Conservation (phyloP, 2,113 vertebrate species). For the Caranx melampygus region DNA sequence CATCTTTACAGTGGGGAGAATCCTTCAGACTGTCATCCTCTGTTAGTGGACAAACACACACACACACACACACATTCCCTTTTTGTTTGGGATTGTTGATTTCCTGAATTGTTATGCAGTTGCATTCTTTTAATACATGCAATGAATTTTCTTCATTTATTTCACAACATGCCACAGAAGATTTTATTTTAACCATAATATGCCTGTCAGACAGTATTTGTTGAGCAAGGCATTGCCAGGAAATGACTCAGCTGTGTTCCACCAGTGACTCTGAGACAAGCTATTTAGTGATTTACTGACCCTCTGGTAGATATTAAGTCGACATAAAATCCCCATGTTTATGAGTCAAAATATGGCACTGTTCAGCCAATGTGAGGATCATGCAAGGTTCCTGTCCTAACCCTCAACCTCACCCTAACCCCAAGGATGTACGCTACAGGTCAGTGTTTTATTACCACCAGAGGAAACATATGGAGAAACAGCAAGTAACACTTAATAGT, state of each 20-base stretch:
- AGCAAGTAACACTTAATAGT: not conserved
- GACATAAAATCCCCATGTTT: constrained; percentile 56
- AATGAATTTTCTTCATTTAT: constrained; percentile 54
- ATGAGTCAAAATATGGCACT: constrained; percentile 59
- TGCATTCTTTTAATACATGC: constrained; percentile 49
- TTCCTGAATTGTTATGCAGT: constrained; percentile 20
- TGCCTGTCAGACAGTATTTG: constrained; percentile 69
- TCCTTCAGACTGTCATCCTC: constrained; percentile 13
- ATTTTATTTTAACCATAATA: constrained; percentile 62
- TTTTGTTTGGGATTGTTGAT: constrained; percentile 24
- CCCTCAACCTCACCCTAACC: not conserved
- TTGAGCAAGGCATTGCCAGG: constrained; percentile 56
- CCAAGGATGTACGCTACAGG: constrained; percentile 16
- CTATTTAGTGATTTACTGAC: constrained; percentile 64
- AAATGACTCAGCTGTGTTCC: constrained; percentile 72
- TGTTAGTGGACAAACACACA: not conserved
- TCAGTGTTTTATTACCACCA: constrained; percentile 19
- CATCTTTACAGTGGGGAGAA: not conserved
- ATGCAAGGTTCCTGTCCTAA: constrained; percentile 23
- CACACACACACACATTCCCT: not conserved
- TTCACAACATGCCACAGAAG: constrained; percentile 43
- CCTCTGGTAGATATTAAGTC: constrained; percentile 63
- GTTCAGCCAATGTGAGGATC: constrained; percentile 40
- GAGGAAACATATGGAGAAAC: not conserved
- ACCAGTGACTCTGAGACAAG: constrained; percentile 56